A percentile compares a stretch with the other conserved stretches of the same genome.
Evolutionary conservation across 2,113 vertebrate species (phyloP).

Genomic region (Todiramphus chloris): DNA sequence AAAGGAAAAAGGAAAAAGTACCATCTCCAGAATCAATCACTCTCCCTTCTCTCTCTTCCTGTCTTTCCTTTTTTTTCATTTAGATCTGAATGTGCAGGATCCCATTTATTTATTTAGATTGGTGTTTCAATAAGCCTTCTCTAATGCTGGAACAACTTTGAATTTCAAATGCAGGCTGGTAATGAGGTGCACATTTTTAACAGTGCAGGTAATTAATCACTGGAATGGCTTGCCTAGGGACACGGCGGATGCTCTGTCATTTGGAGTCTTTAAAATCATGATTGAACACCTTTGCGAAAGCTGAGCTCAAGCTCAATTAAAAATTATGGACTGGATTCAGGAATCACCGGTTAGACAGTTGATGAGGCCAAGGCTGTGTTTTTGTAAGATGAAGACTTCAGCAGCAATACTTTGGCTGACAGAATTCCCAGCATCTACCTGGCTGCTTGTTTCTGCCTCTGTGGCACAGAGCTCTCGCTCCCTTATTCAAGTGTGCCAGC

Average conservation of each 20-base stretch:
- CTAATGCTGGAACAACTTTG: constrained; percentile 3
- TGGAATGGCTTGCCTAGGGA: constrained; percentile 52
- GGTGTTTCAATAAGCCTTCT: background rate
- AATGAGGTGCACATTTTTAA: constrained; percentile 56
- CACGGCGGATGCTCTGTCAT: constrained; percentile 55
- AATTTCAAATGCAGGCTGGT: constrained; percentile 49
- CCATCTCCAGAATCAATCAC: constrained; percentile 1
- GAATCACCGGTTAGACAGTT: constrained; percentile 31
- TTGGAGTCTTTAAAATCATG: constrained; percentile 57
- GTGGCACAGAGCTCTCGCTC: background rate
- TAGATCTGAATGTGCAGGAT: background rate
- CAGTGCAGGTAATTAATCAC: constrained; percentile 57
- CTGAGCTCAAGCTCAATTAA: background rate
- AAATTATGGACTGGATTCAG: constrained; percentile 25
- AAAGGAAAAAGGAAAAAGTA: background rate
- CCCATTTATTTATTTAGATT: constrained; percentile 28
- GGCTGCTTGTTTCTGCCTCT: background rate
- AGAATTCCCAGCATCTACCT: background rate
- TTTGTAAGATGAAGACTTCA: background rate
- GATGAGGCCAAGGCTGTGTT: background rate
- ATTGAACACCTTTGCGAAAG: constrained; percentile 35
- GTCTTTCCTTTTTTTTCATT: background rate
- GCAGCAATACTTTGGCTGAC: background rate
- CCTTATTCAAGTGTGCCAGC: background rate
- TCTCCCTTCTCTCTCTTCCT: background rate